phyloP scores from a whole-genome alignment of 2,113 vertebrate genomes.

The Sterrhoptilus dennistouni region DNA sequence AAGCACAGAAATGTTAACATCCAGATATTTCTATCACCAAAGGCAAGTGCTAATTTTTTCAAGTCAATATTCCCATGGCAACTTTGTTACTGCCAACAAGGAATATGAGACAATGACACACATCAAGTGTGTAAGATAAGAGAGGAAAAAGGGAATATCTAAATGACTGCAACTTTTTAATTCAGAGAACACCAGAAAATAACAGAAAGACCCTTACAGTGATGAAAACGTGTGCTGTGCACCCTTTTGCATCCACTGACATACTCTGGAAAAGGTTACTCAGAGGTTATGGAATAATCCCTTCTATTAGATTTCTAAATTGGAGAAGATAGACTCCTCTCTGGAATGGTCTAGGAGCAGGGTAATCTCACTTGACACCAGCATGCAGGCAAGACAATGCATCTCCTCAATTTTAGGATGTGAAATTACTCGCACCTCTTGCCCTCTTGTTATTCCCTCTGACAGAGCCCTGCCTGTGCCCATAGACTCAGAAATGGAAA shows the following conservation, averaged over 20 bases:
- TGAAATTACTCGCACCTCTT: slow-evolving; percentile 1
- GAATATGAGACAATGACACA: neutral
- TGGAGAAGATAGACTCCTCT: neutral
- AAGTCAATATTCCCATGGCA: slow-evolving; percentile 11
- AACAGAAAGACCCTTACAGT: neutral
- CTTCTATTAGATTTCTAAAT: neutral
- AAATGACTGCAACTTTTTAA: neutral
- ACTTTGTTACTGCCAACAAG: neutral
- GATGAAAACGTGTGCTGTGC: rapidly evolving
- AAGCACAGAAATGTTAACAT: neutral
- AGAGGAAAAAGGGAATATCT: neutral
- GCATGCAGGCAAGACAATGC: neutral
- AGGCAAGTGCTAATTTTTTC: neutral
- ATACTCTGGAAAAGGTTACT: neutral
- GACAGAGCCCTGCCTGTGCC: neutral
- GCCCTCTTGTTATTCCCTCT: neutral
- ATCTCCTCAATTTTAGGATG: neutral
- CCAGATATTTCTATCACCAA: neutral
- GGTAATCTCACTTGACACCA: neutral
- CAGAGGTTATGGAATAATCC: neutral
- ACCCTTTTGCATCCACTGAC: neutral
- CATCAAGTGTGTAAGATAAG: neutral
- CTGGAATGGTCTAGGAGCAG: neutral
- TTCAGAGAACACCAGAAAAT: neutral
- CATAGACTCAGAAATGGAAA: neutral